Conservation (phyloP, 2,888 invertebrate species). For the Cantharis nigra region DNA sequence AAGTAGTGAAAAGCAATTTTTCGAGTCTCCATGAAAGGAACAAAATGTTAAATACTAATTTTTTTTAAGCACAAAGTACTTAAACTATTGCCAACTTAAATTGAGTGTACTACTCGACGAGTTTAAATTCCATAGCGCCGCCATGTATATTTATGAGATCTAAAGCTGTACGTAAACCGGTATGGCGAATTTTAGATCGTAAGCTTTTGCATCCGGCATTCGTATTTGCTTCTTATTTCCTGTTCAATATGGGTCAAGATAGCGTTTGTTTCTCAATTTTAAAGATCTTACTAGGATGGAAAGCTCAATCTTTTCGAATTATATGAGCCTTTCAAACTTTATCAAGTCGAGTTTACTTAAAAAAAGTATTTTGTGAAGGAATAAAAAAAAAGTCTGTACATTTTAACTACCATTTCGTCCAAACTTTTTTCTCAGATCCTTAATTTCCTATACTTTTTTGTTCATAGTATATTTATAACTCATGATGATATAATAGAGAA, state of each 20-base stretch:
- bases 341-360: neutral
- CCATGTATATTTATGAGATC: constrained; percentile 23
- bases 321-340: neutral
- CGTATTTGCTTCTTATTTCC: constrained; percentile 8
- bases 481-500: constrained; percentile 11
- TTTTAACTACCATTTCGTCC: neutral
- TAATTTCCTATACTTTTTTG: neutral
- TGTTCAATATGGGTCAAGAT: constrained; percentile 9
- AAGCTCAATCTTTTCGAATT: neutral
- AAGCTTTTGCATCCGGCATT: constrained; percentile 9
- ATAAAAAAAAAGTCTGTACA: neutral
- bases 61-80: neutral
- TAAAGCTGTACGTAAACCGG: constrained; percentile 12
- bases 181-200: constrained; percentile 1
- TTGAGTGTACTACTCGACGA: neutral
- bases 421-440: neutral
- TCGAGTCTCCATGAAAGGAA: neutral
- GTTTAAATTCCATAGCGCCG: constrained; percentile 8
- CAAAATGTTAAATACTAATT: neutral
- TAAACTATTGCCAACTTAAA: constrained; percentile 1
- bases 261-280: constrained; percentile 10
- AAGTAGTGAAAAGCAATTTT: neutral
- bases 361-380: neutral
- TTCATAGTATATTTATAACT: constrained; percentile 7
- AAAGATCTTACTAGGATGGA: neutral